These are phyloP conservation scores for Microcebus griseorufus DNA, from an alignment of 2,113 vertebrate genomes.

Conservation along the genomic window DNA sequence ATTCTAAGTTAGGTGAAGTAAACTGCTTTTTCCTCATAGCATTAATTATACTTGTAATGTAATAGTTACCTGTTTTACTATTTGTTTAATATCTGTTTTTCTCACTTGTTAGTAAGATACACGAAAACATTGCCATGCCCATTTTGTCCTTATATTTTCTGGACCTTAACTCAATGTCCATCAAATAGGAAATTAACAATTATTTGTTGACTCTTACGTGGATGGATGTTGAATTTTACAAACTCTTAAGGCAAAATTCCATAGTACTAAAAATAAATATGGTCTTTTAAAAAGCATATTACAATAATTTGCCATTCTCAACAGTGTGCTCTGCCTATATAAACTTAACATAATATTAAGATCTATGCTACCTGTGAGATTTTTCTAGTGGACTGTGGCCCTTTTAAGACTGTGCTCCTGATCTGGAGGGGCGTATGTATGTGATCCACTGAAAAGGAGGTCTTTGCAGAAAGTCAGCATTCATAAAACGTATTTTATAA, in stretches of 20 bases:
- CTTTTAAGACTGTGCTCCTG: neutral
- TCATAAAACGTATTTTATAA: neutral
- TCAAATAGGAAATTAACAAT: neutral
- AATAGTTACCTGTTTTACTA: neutral
- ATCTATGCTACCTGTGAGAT: neutral
- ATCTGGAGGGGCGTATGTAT: neutral
- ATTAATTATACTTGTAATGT: neutral
- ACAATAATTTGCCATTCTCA: neutral
- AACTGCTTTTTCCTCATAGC: neutral
- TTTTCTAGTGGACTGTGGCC: neutral
- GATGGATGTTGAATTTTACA: neutral
- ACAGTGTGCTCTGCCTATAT: neutral
- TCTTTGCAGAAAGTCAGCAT: neutral
- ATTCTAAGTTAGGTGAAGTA: neutral
- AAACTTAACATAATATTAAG: neutral
- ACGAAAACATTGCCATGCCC: neutral
- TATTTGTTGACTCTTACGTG: neutral
- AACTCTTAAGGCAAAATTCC: neutral
- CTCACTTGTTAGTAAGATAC: neutral
- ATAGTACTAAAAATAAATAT: neutral
- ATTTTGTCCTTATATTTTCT: neutral
- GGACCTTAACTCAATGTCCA: neutral
- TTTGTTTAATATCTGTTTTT: neutral
- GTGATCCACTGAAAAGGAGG: neutral
- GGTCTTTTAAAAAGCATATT: neutral